Percentiles rank a stretch among this genome's conserved stretches.
phyloP scores from a whole-genome alignment of 2,797 vertebrate genomes.

The Cyprinodon diabolis region DNA sequence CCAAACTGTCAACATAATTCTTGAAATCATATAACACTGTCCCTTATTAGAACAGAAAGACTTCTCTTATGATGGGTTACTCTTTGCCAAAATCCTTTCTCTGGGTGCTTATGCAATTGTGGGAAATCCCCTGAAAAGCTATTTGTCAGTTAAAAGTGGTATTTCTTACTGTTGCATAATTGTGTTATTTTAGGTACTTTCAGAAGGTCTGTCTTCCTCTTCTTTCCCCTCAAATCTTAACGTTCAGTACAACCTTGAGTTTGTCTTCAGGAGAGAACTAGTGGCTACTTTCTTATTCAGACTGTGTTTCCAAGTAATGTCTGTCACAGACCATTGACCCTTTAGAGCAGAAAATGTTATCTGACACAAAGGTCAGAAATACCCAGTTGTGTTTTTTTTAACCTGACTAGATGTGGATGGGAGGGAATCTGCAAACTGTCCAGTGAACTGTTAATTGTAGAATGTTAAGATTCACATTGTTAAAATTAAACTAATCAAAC shows the following conservation, averaged over 20 bases:
- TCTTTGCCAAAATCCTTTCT: not conserved
- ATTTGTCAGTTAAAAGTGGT: not conserved
- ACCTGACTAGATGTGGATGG: not conserved
- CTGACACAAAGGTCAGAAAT: conserved; percentile 60
- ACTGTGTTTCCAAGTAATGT: conserved; percentile 58
- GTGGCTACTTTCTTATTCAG: conserved; percentile 60
- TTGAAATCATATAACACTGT: not conserved
- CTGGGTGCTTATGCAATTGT: not conserved
- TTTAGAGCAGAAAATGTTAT: conserved; percentile 57
- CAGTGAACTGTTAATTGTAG: too few relatives aligned
- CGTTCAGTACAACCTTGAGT: conserved; percentile 56
- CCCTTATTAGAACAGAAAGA: not conserved
- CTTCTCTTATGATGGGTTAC: not conserved
- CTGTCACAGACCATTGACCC: conserved; percentile 69
- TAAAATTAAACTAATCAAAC: too few relatives aligned
- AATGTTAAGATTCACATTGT: too few relatives aligned
- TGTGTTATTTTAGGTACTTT: not conserved
- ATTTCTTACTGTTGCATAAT: not conserved
- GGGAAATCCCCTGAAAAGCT: not conserved
- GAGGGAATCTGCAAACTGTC: too few relatives aligned
- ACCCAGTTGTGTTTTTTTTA: conserved; percentile 27
- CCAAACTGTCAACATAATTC: not conserved
- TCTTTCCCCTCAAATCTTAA: too few relatives aligned
- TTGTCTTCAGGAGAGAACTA: conserved; percentile 32
- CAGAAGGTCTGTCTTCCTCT: not conserved